Conservation (phyloP, 92 coral and sea anemone genomes). For the Scolanthus callimorphus region DNA sequence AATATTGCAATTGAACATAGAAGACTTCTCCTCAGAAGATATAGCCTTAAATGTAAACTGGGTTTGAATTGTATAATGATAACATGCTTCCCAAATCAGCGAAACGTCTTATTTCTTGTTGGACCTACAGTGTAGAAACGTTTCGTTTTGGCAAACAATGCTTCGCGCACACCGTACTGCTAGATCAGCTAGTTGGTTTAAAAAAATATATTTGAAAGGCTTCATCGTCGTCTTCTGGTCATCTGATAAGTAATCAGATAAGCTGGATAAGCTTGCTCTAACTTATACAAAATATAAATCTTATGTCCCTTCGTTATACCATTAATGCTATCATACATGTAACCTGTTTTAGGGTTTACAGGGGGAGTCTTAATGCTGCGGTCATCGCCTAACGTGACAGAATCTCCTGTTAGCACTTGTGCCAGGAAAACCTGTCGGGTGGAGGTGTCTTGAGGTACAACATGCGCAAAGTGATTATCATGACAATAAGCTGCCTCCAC, state of each 20-base stretch:
- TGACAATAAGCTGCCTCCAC: slow-evolving; percentile 65
- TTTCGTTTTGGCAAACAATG: no score
- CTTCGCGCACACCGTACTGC: no score
- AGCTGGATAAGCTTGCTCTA: slow-evolving; percentile 76
- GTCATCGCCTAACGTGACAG: slow-evolving; percentile 30
- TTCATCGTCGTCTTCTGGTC: no score
- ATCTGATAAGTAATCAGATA: slow-evolving; percentile 64
- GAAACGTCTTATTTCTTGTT: no score
- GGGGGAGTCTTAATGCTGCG: slow-evolving; percentile 51
- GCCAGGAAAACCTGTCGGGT: slow-evolving; percentile 72
- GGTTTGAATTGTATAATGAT: no score
- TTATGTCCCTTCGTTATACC: slow-evolving; percentile 39
- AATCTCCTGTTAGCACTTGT: slow-evolving; percentile 69
- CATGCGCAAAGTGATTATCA: slow-evolving; percentile 69
- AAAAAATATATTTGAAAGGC: no score
- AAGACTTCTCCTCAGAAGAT: no score
- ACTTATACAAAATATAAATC: slow-evolving; percentile 68
- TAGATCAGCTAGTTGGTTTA: no score
- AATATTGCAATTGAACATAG: no score
- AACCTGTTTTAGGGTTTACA: slow-evolving; percentile 26
- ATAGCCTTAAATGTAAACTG: no score
- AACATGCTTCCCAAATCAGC: no score
- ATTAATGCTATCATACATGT: slow-evolving; percentile 64
- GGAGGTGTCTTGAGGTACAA: slow-evolving; percentile 57
- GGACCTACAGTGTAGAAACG: no score